These are phyloP conservation scores for Lutraria lutraria DNA, from an alignment of 2,888 invertebrate species.

Conservation along the genomic window DNA sequence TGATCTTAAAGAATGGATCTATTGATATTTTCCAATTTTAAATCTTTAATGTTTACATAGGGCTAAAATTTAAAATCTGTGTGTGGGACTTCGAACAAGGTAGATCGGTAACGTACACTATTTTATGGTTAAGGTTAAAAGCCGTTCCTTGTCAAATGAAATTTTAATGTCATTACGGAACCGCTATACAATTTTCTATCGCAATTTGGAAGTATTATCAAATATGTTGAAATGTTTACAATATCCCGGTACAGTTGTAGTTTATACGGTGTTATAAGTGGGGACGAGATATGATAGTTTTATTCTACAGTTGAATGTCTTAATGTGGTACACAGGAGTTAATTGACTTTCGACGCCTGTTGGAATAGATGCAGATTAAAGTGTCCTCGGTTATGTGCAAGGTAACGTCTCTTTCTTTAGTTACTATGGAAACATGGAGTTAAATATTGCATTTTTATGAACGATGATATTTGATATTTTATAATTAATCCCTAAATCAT, in stretches of 20 bases:
- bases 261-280: not conserved
- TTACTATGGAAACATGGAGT: not conserved
- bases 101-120: not conserved
- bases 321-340: not conserved
- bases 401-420: not conserved
- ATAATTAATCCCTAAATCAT: too few relatives aligned
- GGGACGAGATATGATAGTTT: not conserved
- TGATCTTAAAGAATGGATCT: slow-evolving; percentile 14
- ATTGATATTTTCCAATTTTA: slow-evolving; percentile 23
- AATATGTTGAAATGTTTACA: not conserved
- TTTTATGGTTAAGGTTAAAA: not conserved
- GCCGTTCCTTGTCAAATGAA: not conserved
- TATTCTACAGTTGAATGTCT: not conserved
- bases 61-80: slow-evolving; percentile 1
- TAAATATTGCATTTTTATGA: not conserved
- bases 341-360: not conserved
- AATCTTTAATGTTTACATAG: slow-evolving; percentile 23
- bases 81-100: not conserved
- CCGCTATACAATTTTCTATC: not conserved
- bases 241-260: not conserved
- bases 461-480: too few relatives aligned
- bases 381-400: not conserved
- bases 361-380: not conserved
- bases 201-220: not conserved
- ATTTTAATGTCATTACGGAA: not conserved